A percentile compares a stretch with the other conserved stretches of the same genome.
phyloP scores from a whole-genome alignment of 92 coral and sea anemone species.

The Porites lobata region DNA sequence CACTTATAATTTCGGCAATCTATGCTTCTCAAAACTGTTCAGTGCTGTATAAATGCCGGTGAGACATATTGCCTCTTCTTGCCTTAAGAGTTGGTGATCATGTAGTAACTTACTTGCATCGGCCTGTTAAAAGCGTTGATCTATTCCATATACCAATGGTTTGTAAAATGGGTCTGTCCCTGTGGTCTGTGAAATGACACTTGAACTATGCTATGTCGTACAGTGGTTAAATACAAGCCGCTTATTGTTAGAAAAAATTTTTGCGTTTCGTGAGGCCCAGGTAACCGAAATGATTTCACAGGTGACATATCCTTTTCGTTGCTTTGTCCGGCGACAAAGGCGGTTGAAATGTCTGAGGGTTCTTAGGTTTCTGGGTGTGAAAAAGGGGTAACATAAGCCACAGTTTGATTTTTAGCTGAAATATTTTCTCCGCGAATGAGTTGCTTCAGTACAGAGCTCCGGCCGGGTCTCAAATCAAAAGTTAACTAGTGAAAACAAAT shows the following conservation, averaged over 20 bases:
- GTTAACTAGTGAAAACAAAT: neutral
- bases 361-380: slow-evolving; percentile 48
- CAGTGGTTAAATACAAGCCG: neutral
- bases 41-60: too few relatives aligned
- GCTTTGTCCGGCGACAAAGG: slow-evolving; percentile 23
- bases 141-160: neutral
- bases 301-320: slow-evolving; percentile 34
- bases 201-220: neutral
- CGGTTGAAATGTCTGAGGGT: slow-evolving; percentile 14
- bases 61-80: neutral
- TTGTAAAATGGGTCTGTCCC: neutral
- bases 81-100: neutral
- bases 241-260: slow-evolving; percentile 4
- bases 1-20: too few relatives aligned
- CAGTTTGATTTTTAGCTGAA: slow-evolving; percentile 4
- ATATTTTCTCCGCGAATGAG: slow-evolving; percentile 15
- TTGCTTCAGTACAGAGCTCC: neutral
- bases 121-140: neutral
- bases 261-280: slow-evolving; percentile 25
- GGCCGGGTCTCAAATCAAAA: neutral
- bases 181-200: neutral
- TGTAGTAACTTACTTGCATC: neutral
- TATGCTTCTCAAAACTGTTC: too few relatives aligned
- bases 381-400: slow-evolving; percentile 20
- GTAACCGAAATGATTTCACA: slow-evolving; percentile 5